Base-by-base conservation (phyloP, 2,113 vertebrate genomes). In the Heloderma charlesbogerti region DNA sequence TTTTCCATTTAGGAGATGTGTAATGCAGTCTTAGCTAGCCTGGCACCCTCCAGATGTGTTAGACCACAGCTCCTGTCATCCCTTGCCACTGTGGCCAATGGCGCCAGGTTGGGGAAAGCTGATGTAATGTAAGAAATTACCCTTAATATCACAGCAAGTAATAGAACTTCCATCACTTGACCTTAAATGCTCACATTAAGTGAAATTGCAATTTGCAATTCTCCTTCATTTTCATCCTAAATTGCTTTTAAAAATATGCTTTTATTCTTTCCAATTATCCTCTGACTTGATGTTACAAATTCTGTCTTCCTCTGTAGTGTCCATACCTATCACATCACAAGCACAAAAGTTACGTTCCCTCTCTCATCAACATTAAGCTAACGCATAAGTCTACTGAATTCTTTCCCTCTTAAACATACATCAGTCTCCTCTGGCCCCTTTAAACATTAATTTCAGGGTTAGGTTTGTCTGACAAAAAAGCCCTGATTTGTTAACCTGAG, bases 331-430 rank as follows among this genome's bases (percentile, higher is more conserved):
- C 75, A 89, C 88, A 91, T 91, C 92, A 87, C 60, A 93, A 79
- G 25, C 71, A 91, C 43, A 81, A 37, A n/a, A 90, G 84, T 74
- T 85, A 86, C 51, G 22, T 80, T 94, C 43, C 54, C 78, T 37
- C 37, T 90, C 86, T 92, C 91, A 94, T 88, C 45, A 87, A 57
- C 82, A 84, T 16, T 89, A 92, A 95, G 15, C 86, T 83, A 91
- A 8, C 16, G 93, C 57, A 93, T 91, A 88, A 0, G 0, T 40
- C 40, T 63, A 80, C 25, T 90, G 51, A 75, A 31, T 86, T 93
- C 40, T 88, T 95, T 95, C 93, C 90, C 92, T 90, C 77, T 94
- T 91, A 87, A 71, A 90, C 51, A 60, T 72, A 77, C 48, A 81
- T 92, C 0, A 0, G 60, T 93, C 34, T 86, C 60, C 60, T 91